phyloP scores from a whole-genome alignment of 2,797 vertebrate genomes.

The Chiloscyllium punctatum region DNA sequence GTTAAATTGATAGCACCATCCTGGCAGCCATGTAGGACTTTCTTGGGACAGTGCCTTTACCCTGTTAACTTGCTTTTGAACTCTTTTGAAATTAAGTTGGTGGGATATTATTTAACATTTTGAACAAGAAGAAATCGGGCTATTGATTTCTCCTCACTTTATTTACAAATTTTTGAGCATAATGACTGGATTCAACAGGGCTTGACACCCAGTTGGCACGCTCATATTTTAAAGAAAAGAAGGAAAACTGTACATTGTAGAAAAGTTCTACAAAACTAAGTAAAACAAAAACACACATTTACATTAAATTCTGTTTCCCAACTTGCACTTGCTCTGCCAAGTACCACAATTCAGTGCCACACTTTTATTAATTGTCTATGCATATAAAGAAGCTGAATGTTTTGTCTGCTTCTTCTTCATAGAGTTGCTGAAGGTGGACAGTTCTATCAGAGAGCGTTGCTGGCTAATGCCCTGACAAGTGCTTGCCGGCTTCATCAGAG shows the following conservation, averaged over 20 bases:
- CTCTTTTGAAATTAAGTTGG: not conserved
- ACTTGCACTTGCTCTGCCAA: not conserved
- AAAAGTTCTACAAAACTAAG: not conserved
- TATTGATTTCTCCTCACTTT: not conserved
- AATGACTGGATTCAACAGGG: not conserved
- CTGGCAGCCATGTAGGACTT: not conserved
- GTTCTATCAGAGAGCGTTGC: conserved; percentile 36
- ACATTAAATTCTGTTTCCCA: not conserved
- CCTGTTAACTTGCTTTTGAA: not conserved
- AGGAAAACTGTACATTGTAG: not conserved
- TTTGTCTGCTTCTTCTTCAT: not conserved
- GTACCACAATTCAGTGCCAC: not conserved
- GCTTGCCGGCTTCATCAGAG: conserved; percentile 38
- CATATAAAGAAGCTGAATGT: conserved; percentile 6
- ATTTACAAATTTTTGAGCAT: not conserved
- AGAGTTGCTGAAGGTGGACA: conserved; percentile 33
- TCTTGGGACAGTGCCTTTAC: not conserved
- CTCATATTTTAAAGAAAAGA: not conserved
- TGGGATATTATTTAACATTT: not conserved
- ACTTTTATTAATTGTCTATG: not conserved
- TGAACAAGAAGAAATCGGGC: not conserved
- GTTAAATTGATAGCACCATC: not conserved
- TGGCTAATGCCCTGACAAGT: conserved; percentile 37
- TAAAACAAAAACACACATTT: not conserved
- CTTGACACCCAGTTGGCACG: no score